phyloP scores from a whole-genome alignment of 2,113 vertebrate species.

The Dicrurus megarhynchus region DNA sequence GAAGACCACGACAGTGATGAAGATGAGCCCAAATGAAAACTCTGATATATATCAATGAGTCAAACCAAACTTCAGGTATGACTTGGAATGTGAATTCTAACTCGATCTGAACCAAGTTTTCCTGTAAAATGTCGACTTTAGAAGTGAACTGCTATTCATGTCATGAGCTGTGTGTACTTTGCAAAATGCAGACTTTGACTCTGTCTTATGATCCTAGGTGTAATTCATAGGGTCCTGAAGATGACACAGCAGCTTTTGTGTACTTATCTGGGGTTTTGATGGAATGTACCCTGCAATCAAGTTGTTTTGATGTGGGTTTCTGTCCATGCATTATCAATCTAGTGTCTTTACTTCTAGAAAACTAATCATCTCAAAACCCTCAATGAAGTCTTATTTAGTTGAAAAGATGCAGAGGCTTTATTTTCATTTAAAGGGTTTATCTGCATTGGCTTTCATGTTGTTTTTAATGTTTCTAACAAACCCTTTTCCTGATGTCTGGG shows the following conservation, averaged over 20 bases:
- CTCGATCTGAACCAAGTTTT: neutral
- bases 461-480: neutral
- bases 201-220: neutral
- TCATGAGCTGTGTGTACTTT: neutral
- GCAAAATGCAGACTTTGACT: neutral
- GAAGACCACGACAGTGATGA: neutral
- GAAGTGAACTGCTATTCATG: neutral
- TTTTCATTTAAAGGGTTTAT: neutral
- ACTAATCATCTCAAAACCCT: neutral
- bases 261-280: neutral
- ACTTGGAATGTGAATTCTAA: neutral
- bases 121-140: neutral
- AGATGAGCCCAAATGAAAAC: neutral
- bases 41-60: neutral
- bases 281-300: neutral
- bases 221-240: neutral
- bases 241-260: neutral
- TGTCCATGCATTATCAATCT: neutral
- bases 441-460: neutral
- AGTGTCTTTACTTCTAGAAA: neutral
- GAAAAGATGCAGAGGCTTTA: neutral
- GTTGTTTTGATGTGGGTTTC: neutral
- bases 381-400: neutral
- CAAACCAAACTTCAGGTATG: neutral
- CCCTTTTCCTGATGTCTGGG: neutral